Evolutionary conservation across 2,888 invertebrate genomes (phyloP), one percentile per base, ranked within the genome.

Genomic region (Torymus tubicola): DNA sequence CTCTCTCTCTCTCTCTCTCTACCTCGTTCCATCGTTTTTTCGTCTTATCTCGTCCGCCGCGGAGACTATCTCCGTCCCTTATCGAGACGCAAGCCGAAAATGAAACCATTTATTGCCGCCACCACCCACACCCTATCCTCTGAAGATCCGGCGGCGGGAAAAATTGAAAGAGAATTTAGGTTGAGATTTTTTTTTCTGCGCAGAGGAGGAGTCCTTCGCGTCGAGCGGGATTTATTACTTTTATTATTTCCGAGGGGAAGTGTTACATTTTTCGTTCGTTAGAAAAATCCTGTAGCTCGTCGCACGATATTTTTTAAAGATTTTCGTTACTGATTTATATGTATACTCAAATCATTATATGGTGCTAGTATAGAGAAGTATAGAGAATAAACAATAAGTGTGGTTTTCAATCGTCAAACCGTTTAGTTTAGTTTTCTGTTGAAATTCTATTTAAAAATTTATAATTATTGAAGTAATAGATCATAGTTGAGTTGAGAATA

Each of bases 81-180:
- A 55, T 16, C 67, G n/a, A 16, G 53, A 81, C 83, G 85, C 82
- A 81, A 83, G 83, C 86, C 85, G 87, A 87, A 89, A 88, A 89
- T 88, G 89, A 89, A 88, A 89, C 89, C 88, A 89, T 89, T 89
- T 89, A 89, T 87, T 86, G 87, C 83, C 83, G 86, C 85, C 85
- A 83, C 86, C n/a, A 21, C 61, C 18, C 10, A 63, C 8, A 53
- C 13, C 31, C 31, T 8, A 1, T 31, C 31, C 31, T 0, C 31
- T 8, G 14, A 68, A 61, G 58, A 24, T 75, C 53, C 16, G n/a
- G 65, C 63, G 21, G 10, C 14, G 11, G 57, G 11, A 64, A 57
- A 21, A 24, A 67, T 78, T 12, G 52, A 55, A 21, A 74, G 24
- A 75, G 24, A 64, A 64, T 64, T 73, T 16, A 64, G 55, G 42